phyloP scores from a whole-genome alignment of 2,113 vertebrate genomes.

The Oryzias javanicus region DNA sequence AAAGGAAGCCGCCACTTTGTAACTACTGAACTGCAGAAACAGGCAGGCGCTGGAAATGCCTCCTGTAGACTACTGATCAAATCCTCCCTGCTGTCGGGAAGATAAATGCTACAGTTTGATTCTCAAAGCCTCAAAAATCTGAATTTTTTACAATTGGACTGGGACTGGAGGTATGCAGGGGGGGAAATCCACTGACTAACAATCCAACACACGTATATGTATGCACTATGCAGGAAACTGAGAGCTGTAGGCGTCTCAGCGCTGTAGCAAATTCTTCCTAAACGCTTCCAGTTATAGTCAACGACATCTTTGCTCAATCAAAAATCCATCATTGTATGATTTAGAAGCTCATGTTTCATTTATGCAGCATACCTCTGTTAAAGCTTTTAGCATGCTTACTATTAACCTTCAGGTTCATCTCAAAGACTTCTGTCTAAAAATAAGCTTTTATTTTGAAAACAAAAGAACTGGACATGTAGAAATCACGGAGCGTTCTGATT shows the following conservation, averaged over 20 bases:
- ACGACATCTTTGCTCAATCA: no score
- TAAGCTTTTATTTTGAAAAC: constrained; percentile 26
- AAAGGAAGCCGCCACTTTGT: constrained; percentile 44
- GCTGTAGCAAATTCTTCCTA: constrained; percentile 26
- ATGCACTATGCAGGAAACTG: constrained; percentile 53
- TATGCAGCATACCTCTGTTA: constrained; percentile 19
- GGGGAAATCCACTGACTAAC: constrained; percentile 49
- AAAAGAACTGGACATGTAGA: constrained; percentile 36
- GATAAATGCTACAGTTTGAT: constrained; percentile 57
- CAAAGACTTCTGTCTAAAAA: constrained; percentile 23
- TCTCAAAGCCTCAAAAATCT: constrained; percentile 64
- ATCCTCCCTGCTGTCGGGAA: constrained; percentile 46
- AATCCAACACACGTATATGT: constrained; percentile 43
- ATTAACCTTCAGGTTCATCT: constrained; percentile 22
- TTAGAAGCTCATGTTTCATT: constrained; percentile 5
- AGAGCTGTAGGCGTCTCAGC: constrained; percentile 34
- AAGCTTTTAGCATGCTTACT: constrained; percentile 40
- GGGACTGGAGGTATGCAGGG: constrained; percentile 64
- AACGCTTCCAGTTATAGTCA: no score
- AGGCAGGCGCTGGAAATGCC: constrained; percentile 36
- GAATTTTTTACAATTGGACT: constrained; percentile 61
- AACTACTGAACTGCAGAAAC: constrained; percentile 70
- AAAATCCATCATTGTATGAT: no score
- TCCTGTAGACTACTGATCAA: constrained; percentile 70
- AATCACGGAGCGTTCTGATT: constrained; percentile 30